Conservation (phyloP, 1,140 invertebrate genomes). For the Calephelis virginiensis region DNA sequence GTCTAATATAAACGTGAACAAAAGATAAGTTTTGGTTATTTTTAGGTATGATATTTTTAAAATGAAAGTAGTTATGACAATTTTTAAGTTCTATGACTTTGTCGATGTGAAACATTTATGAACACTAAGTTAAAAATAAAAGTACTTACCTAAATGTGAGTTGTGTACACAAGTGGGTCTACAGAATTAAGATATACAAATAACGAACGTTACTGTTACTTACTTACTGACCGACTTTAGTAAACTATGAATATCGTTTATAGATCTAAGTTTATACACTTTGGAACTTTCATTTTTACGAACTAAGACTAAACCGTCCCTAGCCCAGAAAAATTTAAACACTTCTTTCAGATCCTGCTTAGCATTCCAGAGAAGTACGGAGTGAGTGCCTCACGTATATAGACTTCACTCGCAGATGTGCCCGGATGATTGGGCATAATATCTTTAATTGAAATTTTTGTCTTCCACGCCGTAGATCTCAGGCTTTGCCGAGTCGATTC, state of each 20-base stretch:
- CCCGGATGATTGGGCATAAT: not conserved
- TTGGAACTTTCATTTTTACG: slow-evolving; percentile 1
- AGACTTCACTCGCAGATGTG: slow-evolving; percentile 17
- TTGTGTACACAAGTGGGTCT: no score
- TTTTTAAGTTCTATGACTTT: not conserved
- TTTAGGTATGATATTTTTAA: not conserved
- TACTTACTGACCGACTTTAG: no score
- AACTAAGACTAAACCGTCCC: not conserved
- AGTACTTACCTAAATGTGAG: no score
- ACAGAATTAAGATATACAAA: no score
- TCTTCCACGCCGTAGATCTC: not conserved
- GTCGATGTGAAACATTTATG: not conserved
- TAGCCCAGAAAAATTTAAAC: slow-evolving; percentile 26
- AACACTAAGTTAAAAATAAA: no score
- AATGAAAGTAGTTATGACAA: not conserved
- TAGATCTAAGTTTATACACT: slow-evolving; percentile 7
- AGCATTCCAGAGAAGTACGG: no score
- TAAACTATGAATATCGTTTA: not conserved
- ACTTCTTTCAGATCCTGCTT: no score
- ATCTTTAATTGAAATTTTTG: not conserved
- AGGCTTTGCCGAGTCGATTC: not conserved
- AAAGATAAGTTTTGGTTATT: not conserved
- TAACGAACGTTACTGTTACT: no score
- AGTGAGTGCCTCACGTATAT: slow-evolving; percentile 24
- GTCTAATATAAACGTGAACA: not conserved